Percentiles rank a stretch among this genome's conserved stretches.
Conservation (phyloP, 1,140 invertebrate species). For the Lordiphosa stackelbergi region DNA sequence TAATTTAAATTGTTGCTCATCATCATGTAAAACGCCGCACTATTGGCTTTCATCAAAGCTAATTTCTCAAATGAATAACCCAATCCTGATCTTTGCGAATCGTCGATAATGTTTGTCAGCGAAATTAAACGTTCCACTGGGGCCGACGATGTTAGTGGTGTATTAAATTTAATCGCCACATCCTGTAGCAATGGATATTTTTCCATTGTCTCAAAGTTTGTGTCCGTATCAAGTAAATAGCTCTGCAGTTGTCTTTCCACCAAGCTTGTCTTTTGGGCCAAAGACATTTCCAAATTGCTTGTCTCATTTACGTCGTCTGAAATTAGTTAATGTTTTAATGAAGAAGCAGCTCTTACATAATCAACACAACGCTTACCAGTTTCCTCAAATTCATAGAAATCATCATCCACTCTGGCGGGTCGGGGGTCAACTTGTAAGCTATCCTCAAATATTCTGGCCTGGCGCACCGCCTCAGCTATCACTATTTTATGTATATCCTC, state of each 20-base stretch:
- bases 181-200: constrained; percentile 28
- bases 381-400: constrained; percentile 36
- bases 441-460: constrained; percentile 21
- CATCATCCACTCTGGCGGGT: constrained; percentile 4
- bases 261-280: constrained; percentile 16
- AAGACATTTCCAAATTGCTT: constrained; percentile 16
- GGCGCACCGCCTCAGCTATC: constrained; percentile 15
- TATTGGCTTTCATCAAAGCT: constrained; percentile 26
- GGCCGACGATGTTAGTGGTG: constrained; percentile 18
- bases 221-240: constrained; percentile 24
- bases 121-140: constrained; percentile 7
- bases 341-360: not conserved
- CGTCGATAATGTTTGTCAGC: constrained; percentile 5
- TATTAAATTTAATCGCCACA: constrained; percentile 28
- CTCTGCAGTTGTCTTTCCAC: constrained; percentile 14
- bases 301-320: constrained; percentile 10
- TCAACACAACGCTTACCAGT: not conserved
- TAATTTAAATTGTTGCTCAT: not conserved
- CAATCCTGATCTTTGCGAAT: not conserved
- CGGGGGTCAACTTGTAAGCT: not conserved
- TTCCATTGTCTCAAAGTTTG: constrained; percentile 14
- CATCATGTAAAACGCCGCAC: not conserved
- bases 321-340: not conserved
- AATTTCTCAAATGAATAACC: constrained; percentile 25
- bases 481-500: constrained; percentile 21